These are phyloP conservation scores for Ectemnius continuus DNA, from an alignment of 2,888 invertebrate genomes.

Conservation along the genomic window DNA sequence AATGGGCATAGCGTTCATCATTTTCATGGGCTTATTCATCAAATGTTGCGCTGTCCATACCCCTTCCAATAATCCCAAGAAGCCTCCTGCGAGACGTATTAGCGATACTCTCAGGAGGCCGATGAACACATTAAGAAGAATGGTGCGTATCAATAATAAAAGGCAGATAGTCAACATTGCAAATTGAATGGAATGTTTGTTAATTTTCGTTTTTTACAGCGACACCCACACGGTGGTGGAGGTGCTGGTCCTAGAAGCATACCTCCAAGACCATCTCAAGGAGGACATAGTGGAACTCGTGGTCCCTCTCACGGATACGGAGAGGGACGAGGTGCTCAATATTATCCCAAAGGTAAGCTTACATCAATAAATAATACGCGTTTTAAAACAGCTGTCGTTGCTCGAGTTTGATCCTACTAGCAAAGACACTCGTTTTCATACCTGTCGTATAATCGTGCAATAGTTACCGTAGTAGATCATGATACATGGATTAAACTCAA, in stretches of 20 bases:
- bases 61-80: slow-evolving; percentile 98
- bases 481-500: slow-evolving; percentile 55
- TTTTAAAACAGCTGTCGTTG: slow-evolving; percentile 44
- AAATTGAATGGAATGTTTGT: background rate
- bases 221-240: slow-evolving; percentile 78
- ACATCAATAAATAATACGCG: background rate
- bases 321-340: slow-evolving; percentile 84
- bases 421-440: slow-evolving; percentile 31
- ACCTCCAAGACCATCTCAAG: slow-evolving; percentile 69
- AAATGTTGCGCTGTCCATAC: slow-evolving; percentile 99
- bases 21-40: slow-evolving; percentile 98
- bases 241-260: slow-evolving; percentile 73
- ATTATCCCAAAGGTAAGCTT: slow-evolving; percentile 84
- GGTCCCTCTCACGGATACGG: slow-evolving; percentile 85
- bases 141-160: slow-evolving; percentile 80
- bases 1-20: slow-evolving; percentile 93
- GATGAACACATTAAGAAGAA: slow-evolving; percentile 93
- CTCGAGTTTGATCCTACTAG: slow-evolving; percentile 57
- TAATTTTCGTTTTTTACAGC: slow-evolving; percentile 60
- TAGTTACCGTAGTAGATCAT: slow-evolving; percentile 14
- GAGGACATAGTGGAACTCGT: slow-evolving; percentile 73
- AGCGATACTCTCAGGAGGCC: slow-evolving; percentile 94
- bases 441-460: slow-evolving; percentile 24
- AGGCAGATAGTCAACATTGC: background rate
- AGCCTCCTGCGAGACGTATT: slow-evolving; percentile 95